A percentile compares a stretch with the other conserved stretches of the same genome.
phyloP scores from a whole-genome alignment of 2,888 invertebrate species.

The Rugalucina vietnamica region DNA sequence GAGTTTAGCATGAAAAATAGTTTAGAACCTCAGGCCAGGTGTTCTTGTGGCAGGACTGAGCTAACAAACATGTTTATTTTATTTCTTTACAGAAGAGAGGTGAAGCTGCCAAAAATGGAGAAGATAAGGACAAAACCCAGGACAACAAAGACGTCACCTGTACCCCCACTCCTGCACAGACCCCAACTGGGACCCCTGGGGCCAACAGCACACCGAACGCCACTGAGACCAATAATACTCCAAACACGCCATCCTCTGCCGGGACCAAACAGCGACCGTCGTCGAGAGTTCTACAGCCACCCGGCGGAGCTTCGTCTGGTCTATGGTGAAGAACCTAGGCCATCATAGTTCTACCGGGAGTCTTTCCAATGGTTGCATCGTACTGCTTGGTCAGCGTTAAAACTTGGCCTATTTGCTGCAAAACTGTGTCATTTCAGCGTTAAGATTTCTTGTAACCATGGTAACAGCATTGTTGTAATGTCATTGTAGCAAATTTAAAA shows the following conservation, averaged over 20 bases:
- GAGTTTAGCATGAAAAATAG: no score
- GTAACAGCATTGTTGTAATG: no score
- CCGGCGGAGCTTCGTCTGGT: conserved; percentile 47
- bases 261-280: neutral
- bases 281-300: conserved; percentile 53
- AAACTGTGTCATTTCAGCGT: neutral
- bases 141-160: conserved; percentile 17
- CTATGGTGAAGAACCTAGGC: conserved; percentile 50
- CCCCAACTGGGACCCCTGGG: neutral
- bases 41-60: no score
- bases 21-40: no score
- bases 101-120: conserved; percentile 25
- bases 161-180: neutral
- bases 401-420: no score
- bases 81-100: conserved; percentile 23
- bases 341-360: neutral
- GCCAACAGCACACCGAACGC: neutral
- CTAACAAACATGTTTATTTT: neutral
- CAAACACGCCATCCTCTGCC: conserved; percentile 1
- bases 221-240: neutral
- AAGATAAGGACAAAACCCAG: conserved; percentile 24
- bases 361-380: conserved; percentile 2
- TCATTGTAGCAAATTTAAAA: no score
- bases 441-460: neutral
- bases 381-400: no score